phyloP scores from a whole-genome alignment of 1,140 invertebrate genomes.

The Mizuhopecten yessoensis region DNA sequence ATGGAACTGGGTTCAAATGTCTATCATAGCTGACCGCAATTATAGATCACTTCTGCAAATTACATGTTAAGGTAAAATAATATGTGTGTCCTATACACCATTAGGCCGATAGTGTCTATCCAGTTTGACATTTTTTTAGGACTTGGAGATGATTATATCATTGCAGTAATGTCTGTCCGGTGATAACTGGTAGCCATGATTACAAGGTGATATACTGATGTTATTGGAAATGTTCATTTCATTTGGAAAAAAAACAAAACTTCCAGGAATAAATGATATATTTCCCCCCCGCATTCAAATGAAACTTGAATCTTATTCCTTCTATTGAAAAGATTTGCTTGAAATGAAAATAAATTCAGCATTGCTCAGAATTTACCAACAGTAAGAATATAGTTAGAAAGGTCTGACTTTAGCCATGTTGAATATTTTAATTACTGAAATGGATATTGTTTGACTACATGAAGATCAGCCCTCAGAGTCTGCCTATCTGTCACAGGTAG shows the following conservation, averaged over 20 bases:
- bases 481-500: not conserved
- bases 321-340: not conserved
- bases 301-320: too few species aligned
- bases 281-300: too few species aligned
- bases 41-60: not conserved
- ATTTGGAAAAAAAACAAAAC: too few species aligned
- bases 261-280: too few species aligned
- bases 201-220: too few species aligned
- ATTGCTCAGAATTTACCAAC: not conserved
- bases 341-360: not conserved
- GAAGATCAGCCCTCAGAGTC: not conserved
- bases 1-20: too few species aligned
- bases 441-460: not conserved
- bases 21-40: not conserved
- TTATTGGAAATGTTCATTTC: too few species aligned
- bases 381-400: not conserved
- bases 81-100: not conserved
- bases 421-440: conserved; percentile 5
- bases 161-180: too few species aligned
- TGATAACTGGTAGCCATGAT: too few species aligned
- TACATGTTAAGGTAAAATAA: not conserved
- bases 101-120: not conserved
- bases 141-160: not conserved
- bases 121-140: not conserved
- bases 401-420: not conserved